phyloP scores from a whole-genome alignment of 2,797 vertebrate genomes.

The Cyprinella venusta region DNA sequence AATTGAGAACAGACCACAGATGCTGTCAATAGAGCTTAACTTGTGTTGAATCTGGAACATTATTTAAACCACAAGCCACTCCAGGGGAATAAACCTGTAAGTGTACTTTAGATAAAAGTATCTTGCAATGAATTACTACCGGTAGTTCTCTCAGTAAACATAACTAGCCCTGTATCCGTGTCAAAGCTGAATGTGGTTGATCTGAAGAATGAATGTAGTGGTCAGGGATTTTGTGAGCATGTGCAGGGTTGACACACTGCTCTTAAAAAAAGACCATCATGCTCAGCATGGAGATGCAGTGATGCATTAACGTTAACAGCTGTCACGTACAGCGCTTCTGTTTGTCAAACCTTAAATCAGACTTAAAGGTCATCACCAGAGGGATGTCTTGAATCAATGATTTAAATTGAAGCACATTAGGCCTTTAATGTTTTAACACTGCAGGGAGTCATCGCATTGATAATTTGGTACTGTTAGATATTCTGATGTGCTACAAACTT shows the following conservation, averaged over 20 bases:
- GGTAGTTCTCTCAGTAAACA: background rate
- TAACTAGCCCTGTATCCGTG: background rate
- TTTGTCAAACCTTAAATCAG: conserved; percentile 59
- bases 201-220: background rate
- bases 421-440: conserved; percentile 64
- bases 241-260: conserved; percentile 18
- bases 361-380: conserved; percentile 64
- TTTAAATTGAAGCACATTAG: conserved; percentile 62
- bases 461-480: conserved; percentile 36
- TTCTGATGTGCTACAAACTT: conserved; percentile 39
- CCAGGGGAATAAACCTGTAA: conserved; percentile 1
- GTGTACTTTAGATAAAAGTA: conserved; percentile 11
- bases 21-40: conserved; percentile 6
- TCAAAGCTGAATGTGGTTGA: conserved; percentile 14
- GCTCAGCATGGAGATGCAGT: conserved; percentile 28
- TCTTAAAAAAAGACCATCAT: conserved; percentile 28
- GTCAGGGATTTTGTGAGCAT: background rate
- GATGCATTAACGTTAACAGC: conserved; percentile 60
- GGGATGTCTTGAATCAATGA: conserved; percentile 64
- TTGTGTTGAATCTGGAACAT: conserved; percentile 4
- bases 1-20: background rate
- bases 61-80: conserved; percentile 2
- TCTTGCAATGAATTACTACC: background rate
- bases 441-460: conserved; percentile 41
- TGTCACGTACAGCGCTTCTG: conserved; percentile 60